Evolutionary conservation across 2,888 invertebrate genomes (phyloP), one percentile per base, ranked within the genome.

Genomic region (Mamestra brassicae): DNA sequence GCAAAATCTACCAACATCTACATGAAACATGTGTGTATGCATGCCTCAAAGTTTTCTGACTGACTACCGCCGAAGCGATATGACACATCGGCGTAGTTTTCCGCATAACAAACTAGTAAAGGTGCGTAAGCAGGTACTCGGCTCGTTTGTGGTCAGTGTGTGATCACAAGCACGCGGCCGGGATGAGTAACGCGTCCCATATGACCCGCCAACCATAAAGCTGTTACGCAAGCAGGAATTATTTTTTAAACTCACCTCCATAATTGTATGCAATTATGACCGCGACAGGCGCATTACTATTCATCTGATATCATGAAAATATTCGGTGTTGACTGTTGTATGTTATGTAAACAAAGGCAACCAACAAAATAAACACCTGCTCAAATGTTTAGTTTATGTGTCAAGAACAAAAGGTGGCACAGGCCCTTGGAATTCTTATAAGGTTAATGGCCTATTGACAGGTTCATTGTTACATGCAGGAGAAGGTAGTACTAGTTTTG

Each of bases 161-260:
- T 71, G 85, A 76, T 80, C 83, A 76, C 70, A 81, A 65, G 54
- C 50, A 71, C 70, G 70, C 71, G 61, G 65, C 72, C 83, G 87
- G 88, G 89, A 93, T 92, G 92, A 91, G 87, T 91, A 90, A 91
- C 87, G 80, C 86, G 87, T 85, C 85, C 88, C 78, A 86, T 86
- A 89, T 91, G 90, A 86, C 87, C 87, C 73, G 78, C 82, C 85
- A 81, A 89, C 91, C 89, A 88, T 91, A 89, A 88, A 90, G 74
- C 83, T 74, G 84, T 92, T 92, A 88, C 85, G 84, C 87, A 91
- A 93, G 83, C 85, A 85, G 84, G 85, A 88, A 84, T 74, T 80
- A 67, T 77, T 77, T 81, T 78, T 85, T 70, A 58, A 66, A 75
- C 65, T 61, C 54, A 76, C 61, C 70, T 80, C 63, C 70, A 74